A percentile compares a stretch with the other conserved stretches of the same genome.
Conservation (phyloP, 2,888 invertebrate genomes). For the Drosophila affinis region DNA sequence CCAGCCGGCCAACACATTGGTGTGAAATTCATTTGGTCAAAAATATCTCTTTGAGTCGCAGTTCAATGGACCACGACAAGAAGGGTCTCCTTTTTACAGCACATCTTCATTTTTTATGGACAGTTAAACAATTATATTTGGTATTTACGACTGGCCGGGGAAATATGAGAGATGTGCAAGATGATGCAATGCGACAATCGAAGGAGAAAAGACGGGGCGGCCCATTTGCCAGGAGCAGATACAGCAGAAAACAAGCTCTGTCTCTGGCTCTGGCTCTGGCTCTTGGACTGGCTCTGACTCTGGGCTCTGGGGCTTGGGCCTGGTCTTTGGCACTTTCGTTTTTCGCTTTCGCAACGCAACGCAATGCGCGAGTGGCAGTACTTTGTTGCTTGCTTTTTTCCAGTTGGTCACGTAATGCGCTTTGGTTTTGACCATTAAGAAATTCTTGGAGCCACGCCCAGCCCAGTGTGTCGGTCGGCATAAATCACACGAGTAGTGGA, state of each 20-base stretch:
- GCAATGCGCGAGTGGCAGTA: slow-evolving; percentile 23
- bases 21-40: slow-evolving; percentile 69
- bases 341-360: slow-evolving; percentile 44
- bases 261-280: slow-evolving; percentile 2
- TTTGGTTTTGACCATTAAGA: slow-evolving; percentile 62
- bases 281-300: slow-evolving; percentile 16
- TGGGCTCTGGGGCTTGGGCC: slow-evolving; percentile 28
- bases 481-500: slow-evolving; percentile 61
- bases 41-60: slow-evolving; percentile 57
- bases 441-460: slow-evolving; percentile 56
- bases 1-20: slow-evolving; percentile 53
- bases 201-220: slow-evolving; percentile 20
- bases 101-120: slow-evolving; percentile 67
- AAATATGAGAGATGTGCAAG: slow-evolving; percentile 67
- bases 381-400: slow-evolving; percentile 28
- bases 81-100: slow-evolving; percentile 65
- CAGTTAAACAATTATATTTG: slow-evolving; percentile 75
- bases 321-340: slow-evolving; percentile 61
- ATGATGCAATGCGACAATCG: slow-evolving; percentile 54
- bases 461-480: slow-evolving; percentile 51
- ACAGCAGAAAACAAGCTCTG: not conserved
- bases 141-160: slow-evolving; percentile 60
- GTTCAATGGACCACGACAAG: slow-evolving; percentile 65
- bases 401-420: slow-evolving; percentile 65
- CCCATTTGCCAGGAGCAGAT: slow-evolving; percentile 55